Conservation (phyloP, 35 echinoderm and acorn worm genomes). For the Apostichopus parvimensis region DNA sequence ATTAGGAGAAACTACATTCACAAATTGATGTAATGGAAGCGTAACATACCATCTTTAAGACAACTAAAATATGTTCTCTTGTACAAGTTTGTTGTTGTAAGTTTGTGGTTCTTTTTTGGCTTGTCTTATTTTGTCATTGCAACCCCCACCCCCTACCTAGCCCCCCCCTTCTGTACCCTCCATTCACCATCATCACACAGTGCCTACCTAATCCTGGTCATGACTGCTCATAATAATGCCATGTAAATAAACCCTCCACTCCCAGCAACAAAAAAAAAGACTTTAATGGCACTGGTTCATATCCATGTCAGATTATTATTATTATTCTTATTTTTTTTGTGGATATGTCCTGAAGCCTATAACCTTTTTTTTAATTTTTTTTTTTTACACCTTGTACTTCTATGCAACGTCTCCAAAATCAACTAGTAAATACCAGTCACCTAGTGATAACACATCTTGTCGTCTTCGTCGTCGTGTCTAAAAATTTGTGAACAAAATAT, state of each 20-base stretch:
- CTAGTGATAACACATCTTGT: neutral
- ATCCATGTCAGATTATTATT: no score
- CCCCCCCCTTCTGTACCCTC: neutral
- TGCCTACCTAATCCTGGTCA: neutral
- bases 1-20: no score
- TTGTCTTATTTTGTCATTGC: no score
- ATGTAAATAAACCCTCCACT: neutral
- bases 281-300: neutral
- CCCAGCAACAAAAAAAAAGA: neutral
- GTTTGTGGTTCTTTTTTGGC: no score
- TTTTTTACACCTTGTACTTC: slow-evolving; percentile 9
- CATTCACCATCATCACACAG: neutral
- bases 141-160: no score
- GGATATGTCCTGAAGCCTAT: neutral
- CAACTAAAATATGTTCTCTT: no score
- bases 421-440: neutral
- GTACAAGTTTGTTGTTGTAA: no score
- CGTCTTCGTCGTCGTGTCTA: neutral
- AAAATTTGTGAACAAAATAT: neutral
- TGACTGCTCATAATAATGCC: neutral
- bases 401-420: slow-evolving; percentile 6
- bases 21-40: no score
- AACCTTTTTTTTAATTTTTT: neutral
- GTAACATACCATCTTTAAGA: no score
- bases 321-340: neutral